These are phyloP conservation scores for Trissoscelio sp. DNA, from an alignment of 2,888 invertebrate genomes.

Conservation along the genomic window DNA sequence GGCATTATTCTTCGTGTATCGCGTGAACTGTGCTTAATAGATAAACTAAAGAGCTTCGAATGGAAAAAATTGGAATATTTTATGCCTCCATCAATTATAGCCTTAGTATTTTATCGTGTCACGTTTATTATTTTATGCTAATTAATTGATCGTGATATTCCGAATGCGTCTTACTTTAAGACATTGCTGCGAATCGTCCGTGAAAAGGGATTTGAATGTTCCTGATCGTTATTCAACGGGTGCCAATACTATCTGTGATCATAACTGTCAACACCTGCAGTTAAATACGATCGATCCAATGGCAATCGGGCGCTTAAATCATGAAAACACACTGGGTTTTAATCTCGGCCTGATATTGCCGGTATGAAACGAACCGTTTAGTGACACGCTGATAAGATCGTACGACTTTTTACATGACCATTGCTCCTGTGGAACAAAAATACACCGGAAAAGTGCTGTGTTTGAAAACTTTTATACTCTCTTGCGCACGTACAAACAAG, in stretches of 20 bases:
- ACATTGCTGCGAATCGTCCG: neutral
- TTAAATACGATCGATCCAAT: conserved; percentile 47
- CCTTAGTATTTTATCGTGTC: conserved; percentile 8
- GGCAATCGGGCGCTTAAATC: conserved; percentile 53
- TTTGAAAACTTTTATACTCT: conserved; percentile 18
- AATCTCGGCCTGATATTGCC: conserved; percentile 42
- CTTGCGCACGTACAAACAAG: too few species aligned
- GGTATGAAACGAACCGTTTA: conserved; percentile 49
- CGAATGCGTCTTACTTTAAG: conserved; percentile 19
- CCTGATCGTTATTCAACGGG: conserved; percentile 38
- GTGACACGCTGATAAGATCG: conserved; percentile 46
- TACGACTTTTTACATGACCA: conserved; percentile 31
- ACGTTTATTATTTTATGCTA: neutral
- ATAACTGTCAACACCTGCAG: conserved; percentile 54
- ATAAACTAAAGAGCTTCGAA: conserved; percentile 40
- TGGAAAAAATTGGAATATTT: conserved; percentile 26
- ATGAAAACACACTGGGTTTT: conserved; percentile 46
- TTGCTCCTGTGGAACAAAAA: conserved; percentile 44
- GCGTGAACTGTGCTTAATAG: conserved; percentile 56
- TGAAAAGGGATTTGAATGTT: neutral
- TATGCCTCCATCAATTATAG: conserved; percentile 20
- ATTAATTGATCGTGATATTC: conserved; percentile 34
- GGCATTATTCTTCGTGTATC: conserved; percentile 56
- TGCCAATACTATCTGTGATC: conserved; percentile 54
- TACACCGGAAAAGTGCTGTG: conserved; percentile 25